Evolutionary conservation across 2,113 vertebrate genomes (phyloP), one percentile per base, ranked within the genome.

Genomic region (Psophia crepitans): DNA sequence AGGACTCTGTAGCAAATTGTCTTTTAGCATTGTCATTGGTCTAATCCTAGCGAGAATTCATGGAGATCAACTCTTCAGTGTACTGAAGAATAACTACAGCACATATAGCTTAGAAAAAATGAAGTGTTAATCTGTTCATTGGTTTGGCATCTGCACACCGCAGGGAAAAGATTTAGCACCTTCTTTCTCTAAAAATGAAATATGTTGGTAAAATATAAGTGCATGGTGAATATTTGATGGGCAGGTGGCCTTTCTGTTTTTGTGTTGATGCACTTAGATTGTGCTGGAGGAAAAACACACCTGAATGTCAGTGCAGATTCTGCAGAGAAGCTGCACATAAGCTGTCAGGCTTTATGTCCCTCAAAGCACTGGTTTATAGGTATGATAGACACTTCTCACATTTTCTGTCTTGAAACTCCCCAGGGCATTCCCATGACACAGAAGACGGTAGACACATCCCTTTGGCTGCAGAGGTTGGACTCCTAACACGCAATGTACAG

Each of bases 391-490:
- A 43, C 76, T 95, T 96, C 95, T 77, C 94, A 84, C 84, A 53
- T 97, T 90, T 92, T 60, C 49, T 71, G 41, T 56, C n/a, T 53
- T 63, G 39, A 37, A 49, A 74, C 87, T 84, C 87, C 73, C 61
- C 64, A 98, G 98, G 98, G 94, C 86, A 17, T 28, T 48, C 73
- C 54, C 97, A 98, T 7, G 60, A 57, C 79, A 71, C 39, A n/a
- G 98, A 94, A 9, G 87, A 98, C 0, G 94, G 97, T 26, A 92
- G 53, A 56, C 51, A 0, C 18, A 84, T 98, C 93, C 65, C 22
- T 64, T 91, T 98, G 94, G 96, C 98, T n/a, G 97, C 97, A 2
- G 98, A 98, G 51, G 95, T 98, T 73, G 98, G 98, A 51, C 96
- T 98, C 24, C 86, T 98, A 43, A 97, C 98, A 26, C 94, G 98